Percentiles rank a stretch among this genome's conserved stretches.
phyloP scores from a whole-genome alignment of 2,888 invertebrate species.

The Mongoloraphidia duomilia region DNA sequence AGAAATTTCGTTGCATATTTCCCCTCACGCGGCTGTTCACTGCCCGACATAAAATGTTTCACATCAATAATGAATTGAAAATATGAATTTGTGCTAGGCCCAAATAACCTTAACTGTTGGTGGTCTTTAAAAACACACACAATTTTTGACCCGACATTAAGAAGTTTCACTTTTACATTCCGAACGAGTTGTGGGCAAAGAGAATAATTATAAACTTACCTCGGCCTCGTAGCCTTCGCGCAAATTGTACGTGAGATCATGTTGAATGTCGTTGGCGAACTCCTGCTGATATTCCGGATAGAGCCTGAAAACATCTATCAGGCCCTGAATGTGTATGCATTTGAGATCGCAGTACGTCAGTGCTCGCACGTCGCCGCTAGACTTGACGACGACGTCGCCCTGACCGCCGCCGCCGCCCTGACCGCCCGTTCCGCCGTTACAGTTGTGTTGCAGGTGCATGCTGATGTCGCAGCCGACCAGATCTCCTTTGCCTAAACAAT shows the following conservation, averaged over 20 bases:
- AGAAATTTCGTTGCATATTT: no score
- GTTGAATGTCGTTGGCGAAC: conserved; percentile 86
- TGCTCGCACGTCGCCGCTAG: conserved; percentile 86
- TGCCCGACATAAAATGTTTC: no score
- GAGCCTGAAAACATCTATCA: conserved; percentile 74
- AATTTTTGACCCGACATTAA: no score
- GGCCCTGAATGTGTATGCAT: conserved; percentile 80
- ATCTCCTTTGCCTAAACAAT: conserved; percentile 76
- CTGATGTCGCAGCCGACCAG: conserved; percentile 86
- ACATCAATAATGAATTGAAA: no score
- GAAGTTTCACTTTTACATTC: no score
- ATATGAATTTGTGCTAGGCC: no score
- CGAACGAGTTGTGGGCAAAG: no score
- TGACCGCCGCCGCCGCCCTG: conserved; percentile 33
- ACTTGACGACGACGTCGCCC: conserved; percentile 72
- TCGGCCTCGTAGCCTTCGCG: conserved; percentile 87
- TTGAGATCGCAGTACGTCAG: conserved; percentile 93
- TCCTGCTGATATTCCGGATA: conserved; percentile 93
- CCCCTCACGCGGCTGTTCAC: no score
- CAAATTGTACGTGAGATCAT: conserved; percentile 88
- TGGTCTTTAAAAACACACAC: no score
- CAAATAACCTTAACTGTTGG: no score
- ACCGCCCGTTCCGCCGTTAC: conserved; percentile 35
- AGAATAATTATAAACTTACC: conserved; percentile 30
- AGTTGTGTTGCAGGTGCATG: conserved; percentile 53